A percentile compares a stretch with the other conserved stretches of the same genome.
Evolutionary conservation across 1,140 invertebrate species (phyloP).

Genomic region (Leguminivora glycinivorella): DNA sequence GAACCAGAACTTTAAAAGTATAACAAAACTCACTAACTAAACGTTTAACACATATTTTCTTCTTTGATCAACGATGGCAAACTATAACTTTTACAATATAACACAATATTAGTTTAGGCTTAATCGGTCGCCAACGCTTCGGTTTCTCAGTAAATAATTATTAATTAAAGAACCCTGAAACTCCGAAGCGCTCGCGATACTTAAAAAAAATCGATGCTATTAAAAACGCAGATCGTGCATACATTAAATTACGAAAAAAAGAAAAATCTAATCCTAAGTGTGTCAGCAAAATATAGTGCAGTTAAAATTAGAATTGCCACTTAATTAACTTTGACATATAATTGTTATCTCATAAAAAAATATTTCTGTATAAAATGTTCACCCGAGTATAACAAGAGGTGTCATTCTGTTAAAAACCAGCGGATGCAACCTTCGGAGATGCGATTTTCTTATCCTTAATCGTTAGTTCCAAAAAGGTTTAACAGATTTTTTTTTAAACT

Average conservation of each 20-base stretch:
- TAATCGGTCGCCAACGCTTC: slow-evolving; percentile 52
- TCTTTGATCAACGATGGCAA: slow-evolving; percentile 76
- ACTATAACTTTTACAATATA: slow-evolving; percentile 74
- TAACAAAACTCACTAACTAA: slow-evolving; percentile 77
- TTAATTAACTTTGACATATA: slow-evolving; percentile 77
- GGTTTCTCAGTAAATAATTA: slow-evolving; percentile 52
- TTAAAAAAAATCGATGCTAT: slow-evolving; percentile 63
- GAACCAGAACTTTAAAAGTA: slow-evolving; percentile 65
- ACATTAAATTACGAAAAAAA: slow-evolving; percentile 75
- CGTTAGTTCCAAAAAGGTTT: background rate
- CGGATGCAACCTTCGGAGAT: background rate
- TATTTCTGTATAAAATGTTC: slow-evolving; percentile 78
- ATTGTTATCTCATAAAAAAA: slow-evolving; percentile 68
- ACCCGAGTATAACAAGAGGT: slow-evolving; percentile 67
- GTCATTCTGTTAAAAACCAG: slow-evolving; percentile 52
- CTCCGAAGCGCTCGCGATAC: slow-evolving; percentile 57
- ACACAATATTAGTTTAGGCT: slow-evolving; percentile 73
- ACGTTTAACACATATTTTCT: slow-evolving; percentile 71
- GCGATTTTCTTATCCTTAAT: background rate
- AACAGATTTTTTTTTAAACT: slow-evolving; percentile 27
- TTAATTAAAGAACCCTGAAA: slow-evolving; percentile 67
- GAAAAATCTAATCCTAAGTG: slow-evolving; percentile 72
- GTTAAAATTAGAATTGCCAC: slow-evolving; percentile 76
- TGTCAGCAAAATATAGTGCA: slow-evolving; percentile 78
- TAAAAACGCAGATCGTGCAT: slow-evolving; percentile 78